phyloP scores from a whole-genome alignment of 2,113 vertebrate species.

The Carollia perspicillata region DNA sequence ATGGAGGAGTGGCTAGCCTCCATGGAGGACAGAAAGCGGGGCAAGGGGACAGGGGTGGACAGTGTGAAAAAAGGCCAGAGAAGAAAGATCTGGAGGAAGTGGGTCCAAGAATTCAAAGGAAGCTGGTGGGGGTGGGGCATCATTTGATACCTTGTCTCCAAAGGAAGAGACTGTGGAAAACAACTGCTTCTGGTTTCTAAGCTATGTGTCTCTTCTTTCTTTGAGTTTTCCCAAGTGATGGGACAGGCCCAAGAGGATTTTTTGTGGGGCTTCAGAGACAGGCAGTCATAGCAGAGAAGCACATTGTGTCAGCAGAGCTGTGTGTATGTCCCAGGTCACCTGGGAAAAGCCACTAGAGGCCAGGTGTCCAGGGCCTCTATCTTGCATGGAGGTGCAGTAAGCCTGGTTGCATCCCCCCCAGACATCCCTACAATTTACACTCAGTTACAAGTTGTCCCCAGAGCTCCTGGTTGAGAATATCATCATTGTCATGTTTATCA shows the following conservation, averaged over 20 bases:
- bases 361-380: not conserved
- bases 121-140: not conserved
- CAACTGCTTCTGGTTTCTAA: not conserved
- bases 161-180: not conserved
- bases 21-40: not conserved
- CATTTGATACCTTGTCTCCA: not conserved
- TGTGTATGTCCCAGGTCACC: not conserved
- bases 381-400: not conserved
- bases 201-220: not conserved
- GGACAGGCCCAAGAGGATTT: not conserved
- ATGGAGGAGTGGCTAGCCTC: accelerated
- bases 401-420: too few species aligned
- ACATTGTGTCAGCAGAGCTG: not conserved
- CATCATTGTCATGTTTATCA: not conserved
- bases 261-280: not conserved
- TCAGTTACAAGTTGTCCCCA: not conserved
- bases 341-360: not conserved
- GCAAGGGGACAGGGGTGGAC: too few species aligned
- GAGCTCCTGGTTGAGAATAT: not conserved
- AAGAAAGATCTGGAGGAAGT: not conserved
- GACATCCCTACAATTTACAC: accelerated
- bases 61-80: not conserved
- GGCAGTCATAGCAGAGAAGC: not conserved
- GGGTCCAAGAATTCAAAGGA: not conserved
- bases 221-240: not conserved